These are phyloP conservation scores for Erpornis zantholeuca DNA, from an alignment of 2,113 vertebrate genomes.

Conservation along the genomic window DNA sequence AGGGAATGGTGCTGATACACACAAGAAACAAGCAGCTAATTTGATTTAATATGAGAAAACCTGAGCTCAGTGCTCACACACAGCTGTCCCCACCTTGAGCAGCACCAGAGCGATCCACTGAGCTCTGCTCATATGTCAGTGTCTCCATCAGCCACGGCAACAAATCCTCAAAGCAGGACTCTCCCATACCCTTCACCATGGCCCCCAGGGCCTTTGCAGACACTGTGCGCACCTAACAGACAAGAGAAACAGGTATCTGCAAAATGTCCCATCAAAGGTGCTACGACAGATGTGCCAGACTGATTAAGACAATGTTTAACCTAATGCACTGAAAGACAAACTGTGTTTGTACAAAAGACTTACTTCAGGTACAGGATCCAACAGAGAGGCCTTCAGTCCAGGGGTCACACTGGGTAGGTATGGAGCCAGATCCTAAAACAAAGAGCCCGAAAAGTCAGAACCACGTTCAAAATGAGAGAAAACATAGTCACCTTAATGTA, in stretches of 20 bases:
- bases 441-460: background rate
- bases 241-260: background rate
- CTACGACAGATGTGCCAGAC: background rate
- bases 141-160: constrained; percentile 98
- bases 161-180: constrained; percentile 94
- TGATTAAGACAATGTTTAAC: background rate
- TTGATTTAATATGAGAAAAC: background rate
- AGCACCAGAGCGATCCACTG: constrained; percentile 96
- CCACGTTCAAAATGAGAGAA: background rate
- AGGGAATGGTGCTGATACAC: background rate
- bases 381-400: constrained; percentile 90
- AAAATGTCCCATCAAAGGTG: background rate
- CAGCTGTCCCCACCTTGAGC: constrained; percentile 83
- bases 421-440: constrained; percentile 90
- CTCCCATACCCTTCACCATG: constrained; percentile 99
- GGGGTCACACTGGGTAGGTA: constrained; percentile 97
- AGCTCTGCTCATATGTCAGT: constrained; percentile 95
- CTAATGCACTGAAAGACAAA: background rate
- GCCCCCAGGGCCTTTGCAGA: constrained; percentile 96
- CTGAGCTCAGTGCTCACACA: background rate
- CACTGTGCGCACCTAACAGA: constrained; percentile 90
- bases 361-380: constrained; percentile 98
- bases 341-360: background rate
- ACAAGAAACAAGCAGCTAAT: background rate
- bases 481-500: background rate